Evolutionary conservation across 2,797 vertebrate species (phyloP).

Genomic region (Pygocentrus nattereri): DNA sequence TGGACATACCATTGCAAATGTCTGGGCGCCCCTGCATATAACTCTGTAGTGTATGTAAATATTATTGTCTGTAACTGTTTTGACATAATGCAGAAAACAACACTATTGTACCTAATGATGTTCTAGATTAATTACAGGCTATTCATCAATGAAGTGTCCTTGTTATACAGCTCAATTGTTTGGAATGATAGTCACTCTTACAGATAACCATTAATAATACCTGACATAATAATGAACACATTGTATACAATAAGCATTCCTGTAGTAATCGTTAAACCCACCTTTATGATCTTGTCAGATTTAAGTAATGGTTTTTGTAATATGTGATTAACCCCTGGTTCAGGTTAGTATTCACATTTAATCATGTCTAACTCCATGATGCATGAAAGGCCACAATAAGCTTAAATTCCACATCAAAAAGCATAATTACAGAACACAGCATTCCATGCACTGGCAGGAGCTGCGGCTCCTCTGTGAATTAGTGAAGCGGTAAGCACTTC

Average conservation of each 20-base stretch:
- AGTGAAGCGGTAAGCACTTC: conserved; percentile 66
- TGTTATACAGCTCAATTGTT: not conserved
- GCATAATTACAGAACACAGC: conserved; percentile 71
- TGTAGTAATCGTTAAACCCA: conserved; percentile 63
- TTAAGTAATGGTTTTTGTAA: conserved; percentile 78
- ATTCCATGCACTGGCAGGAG: conserved; percentile 66
- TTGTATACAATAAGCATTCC: conserved; percentile 58
- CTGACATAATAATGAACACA: conserved; percentile 16
- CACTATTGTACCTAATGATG: too few species aligned
- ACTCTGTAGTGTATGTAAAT: not conserved
- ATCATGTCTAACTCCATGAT: conserved; percentile 69
- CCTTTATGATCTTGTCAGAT: conserved; percentile 72
- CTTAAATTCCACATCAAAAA: conserved; percentile 76
- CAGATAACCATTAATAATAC: conserved; percentile 1
- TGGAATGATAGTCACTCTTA: not conserved
- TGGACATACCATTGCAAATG: too few species aligned
- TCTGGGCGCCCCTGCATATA: too few species aligned
- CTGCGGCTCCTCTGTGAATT: conserved; percentile 67
- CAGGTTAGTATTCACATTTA: conserved; percentile 73
- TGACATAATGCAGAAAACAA: not conserved
- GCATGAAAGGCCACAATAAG: conserved; percentile 68
- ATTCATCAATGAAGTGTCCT: not conserved
- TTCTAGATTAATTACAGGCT: not conserved
- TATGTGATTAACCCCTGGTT: conserved; percentile 77
- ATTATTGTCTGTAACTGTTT: not conserved